Conservation (phyloP, 2,888 invertebrate genomes). For the Trypoxylon attenuatum region DNA sequence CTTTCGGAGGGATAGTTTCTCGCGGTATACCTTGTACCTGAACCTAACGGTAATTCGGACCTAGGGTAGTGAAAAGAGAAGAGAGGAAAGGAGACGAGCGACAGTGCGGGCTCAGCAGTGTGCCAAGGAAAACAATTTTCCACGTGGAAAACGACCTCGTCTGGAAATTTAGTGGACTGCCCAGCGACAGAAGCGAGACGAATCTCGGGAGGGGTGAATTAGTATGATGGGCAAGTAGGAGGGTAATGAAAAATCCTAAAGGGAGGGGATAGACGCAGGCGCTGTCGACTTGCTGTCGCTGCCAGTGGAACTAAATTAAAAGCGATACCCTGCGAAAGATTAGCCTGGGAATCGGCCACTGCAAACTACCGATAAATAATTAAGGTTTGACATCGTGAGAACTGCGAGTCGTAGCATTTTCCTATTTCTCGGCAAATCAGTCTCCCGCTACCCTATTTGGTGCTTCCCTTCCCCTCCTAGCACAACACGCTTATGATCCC, state of each 20-base stretch:
- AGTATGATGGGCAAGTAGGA: background rate
- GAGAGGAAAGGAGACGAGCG: too few relatives aligned
- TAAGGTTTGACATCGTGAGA: conserved; percentile 29
- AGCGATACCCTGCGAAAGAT: background rate
- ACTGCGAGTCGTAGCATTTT: conserved; percentile 15
- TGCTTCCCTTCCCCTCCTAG: background rate
- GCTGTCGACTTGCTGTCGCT: too few relatives aligned
- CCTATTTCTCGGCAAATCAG: conserved; percentile 4
- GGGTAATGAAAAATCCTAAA: background rate
- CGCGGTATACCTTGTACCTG: too few relatives aligned
- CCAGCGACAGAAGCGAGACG: too few relatives aligned
- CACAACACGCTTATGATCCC: conserved; percentile 1
- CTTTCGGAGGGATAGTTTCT: too few relatives aligned
- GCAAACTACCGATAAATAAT: conserved; percentile 9
- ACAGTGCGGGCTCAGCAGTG: too few relatives aligned
- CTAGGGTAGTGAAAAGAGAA: too few relatives aligned
- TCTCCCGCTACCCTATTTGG: background rate
- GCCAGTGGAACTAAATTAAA: conserved; percentile 12
- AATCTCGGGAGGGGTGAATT: background rate
- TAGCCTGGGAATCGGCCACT: background rate
- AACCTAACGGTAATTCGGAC: background rate
- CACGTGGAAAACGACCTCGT: background rate
- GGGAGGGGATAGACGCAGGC: too few relatives aligned
- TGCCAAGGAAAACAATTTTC: conserved; percentile 3
- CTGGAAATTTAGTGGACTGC: background rate